These are phyloP conservation scores for Agonum fuliginosum DNA, from an alignment of 2,888 invertebrate species.

Conservation along the genomic window DNA sequence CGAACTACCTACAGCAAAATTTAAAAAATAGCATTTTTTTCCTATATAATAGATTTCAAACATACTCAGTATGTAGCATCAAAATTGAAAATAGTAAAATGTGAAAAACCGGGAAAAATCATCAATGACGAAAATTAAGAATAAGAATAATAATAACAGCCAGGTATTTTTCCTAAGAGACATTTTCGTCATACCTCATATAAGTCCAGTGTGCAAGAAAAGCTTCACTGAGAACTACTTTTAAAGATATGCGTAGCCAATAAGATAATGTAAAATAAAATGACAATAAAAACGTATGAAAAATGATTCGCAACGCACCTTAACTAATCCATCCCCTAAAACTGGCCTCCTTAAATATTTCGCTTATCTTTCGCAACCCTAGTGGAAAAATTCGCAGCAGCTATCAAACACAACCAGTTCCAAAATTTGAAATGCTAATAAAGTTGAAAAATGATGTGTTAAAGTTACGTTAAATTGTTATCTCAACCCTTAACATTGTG, in stretches of 20 bases:
- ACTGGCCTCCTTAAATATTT: background rate
- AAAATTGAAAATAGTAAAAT: too few species aligned
- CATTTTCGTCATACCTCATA: too few species aligned
- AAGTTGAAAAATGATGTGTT: conserved; percentile 51
- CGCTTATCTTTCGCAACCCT: conserved; percentile 4
- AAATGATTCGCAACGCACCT: conserved; percentile 32
- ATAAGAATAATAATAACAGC: too few species aligned
- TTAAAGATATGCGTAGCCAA: conserved; percentile 16
- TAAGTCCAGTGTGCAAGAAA: too few species aligned
- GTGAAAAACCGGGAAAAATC: too few species aligned
- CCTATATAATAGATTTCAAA: too few species aligned
- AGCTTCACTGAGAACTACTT: too few species aligned
- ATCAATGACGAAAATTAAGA: too few species aligned
- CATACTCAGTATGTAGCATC: too few species aligned
- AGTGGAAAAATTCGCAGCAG: conserved; percentile 20
- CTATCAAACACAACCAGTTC: conserved; percentile 14
- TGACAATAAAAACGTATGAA: conserved; percentile 4
- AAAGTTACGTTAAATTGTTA: conserved; percentile 57
- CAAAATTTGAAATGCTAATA: conserved; percentile 51
- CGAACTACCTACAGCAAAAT: too few species aligned
- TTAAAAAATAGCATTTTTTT: too few species aligned
- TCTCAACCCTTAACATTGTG: conserved; percentile 25
- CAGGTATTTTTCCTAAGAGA: too few species aligned
- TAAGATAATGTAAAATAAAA: conserved; percentile 29
- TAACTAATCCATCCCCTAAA: background rate